Percentiles rank a stretch among this genome's conserved stretches.
Evolutionary conservation across 2,888 invertebrate species (phyloP).

Genomic region (Alloscopus bannaensis): DNA sequence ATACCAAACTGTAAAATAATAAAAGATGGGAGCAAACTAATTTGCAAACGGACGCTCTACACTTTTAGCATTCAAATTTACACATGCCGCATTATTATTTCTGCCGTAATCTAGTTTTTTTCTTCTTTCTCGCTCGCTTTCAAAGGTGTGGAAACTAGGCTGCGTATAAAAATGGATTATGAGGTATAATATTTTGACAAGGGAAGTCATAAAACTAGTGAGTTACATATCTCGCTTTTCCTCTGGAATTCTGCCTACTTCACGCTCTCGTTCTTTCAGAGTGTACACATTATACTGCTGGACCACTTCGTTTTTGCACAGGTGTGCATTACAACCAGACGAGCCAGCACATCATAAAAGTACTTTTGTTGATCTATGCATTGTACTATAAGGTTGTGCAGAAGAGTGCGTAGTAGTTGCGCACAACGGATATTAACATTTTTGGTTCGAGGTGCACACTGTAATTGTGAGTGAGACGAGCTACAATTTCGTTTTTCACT

Average conservation of each 20-base stretch:
- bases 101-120: not conserved
- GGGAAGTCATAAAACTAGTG: not conserved
- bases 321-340: conserved; percentile 20
- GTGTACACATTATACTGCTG: not conserved
- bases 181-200: not conserved
- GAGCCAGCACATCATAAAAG: conserved; percentile 34
- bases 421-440: not conserved
- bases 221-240: not conserved
- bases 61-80: not conserved
- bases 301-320: conserved; percentile 10
- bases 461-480: conserved; percentile 30
- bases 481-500: not conserved
- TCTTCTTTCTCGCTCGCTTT: not conserved
- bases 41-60: too few relatives aligned
- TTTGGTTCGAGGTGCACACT: conserved; percentile 15
- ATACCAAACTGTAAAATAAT: not conserved
- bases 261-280: conserved; percentile 3
- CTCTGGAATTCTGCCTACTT: not conserved
- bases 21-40: not conserved
- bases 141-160: not conserved
- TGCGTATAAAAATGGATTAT: not conserved
- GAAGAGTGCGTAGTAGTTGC: too few relatives aligned
- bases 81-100: not conserved
- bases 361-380: conserved; percentile 19
- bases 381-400: conserved; percentile 3